Evolutionary conservation across 2,113 vertebrate species (phyloP).

Genomic region (Macroglossus sobrinus): DNA sequence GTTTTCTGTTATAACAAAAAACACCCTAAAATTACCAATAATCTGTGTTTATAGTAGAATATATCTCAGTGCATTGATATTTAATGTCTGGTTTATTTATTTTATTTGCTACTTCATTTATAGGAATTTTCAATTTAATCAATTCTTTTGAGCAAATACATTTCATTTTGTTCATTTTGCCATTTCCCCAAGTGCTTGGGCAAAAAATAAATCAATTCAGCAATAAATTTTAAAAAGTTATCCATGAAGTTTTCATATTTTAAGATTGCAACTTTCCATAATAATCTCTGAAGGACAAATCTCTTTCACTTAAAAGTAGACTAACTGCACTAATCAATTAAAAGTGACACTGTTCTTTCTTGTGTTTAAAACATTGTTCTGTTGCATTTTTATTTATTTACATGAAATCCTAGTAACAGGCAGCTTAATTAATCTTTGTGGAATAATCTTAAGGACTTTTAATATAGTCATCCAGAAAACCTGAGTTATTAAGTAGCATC

Average conservation of each 20-base stretch:
- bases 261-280: neutral
- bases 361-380: neutral
- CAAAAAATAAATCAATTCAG: neutral
- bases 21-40: neutral
- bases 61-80: neutral
- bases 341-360: neutral
- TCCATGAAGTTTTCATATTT: neutral
- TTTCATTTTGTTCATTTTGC: neutral
- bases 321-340: neutral
- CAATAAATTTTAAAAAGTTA: neutral
- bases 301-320: neutral
- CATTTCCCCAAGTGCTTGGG: neutral
- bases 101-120: neutral
- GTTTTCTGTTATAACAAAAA: neutral
- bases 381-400: neutral
- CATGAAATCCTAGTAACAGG: neutral
- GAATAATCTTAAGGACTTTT: neutral
- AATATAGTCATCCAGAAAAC: neutral
- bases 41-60: neutral
- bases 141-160: neutral
- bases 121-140: neutral
- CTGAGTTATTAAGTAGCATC: neutral
- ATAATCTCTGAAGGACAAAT: neutral
- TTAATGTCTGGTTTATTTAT: neutral
- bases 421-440: neutral